Base-by-base conservation (phyloP, 2,888 invertebrate genomes). In the Xanthorhoe spadicearia region DNA sequence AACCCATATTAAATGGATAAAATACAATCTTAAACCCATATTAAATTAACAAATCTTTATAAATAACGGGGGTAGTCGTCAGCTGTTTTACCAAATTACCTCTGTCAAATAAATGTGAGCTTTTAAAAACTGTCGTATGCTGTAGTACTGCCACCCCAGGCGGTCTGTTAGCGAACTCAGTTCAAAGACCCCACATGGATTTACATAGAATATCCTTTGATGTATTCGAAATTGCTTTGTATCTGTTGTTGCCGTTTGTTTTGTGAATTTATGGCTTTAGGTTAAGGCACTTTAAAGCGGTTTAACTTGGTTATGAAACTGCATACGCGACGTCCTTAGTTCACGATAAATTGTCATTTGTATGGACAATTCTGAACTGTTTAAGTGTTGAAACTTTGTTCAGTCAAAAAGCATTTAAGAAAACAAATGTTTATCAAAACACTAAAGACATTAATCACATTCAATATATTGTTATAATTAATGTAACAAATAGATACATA, bases 191-290 rank as follows among this genome's bases (percentile, higher is more conserved):
- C 35, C 19, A 49, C 18, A 28, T 35, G 35, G 38, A 64, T 64
- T 64, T 59, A 59, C 64, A 64, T 58, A 54, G 52, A 57, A 56
- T 46, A 53, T 19, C 64, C 54, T 64, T 59, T 64, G 59, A 62
- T 56, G 62, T 62, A 51, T 62, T 56, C 56, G 17, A 64, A 64
- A 64, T 64, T 48, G 64, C 59, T 61, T 62, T 56, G 51, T 17
- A 28, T 19, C 35, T 51, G 58, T 59, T 59, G 64, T 59, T 50
- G 57, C 9, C 23, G 57, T 53, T 48, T 28, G 64, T 64, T 58
- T 58, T 2, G 46, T 28, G 18, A 57, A 52, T 57, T 62, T 62
- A 63, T 52, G 28, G 56, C 51, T 62, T 46, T 56, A 38, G 15
- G 28, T 50, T 55, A 13, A n/a, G 28, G 28, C 56, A 50, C 35